phyloP scores from a whole-genome alignment of 1,140 invertebrate species.

The Asbolus verrucosus region DNA sequence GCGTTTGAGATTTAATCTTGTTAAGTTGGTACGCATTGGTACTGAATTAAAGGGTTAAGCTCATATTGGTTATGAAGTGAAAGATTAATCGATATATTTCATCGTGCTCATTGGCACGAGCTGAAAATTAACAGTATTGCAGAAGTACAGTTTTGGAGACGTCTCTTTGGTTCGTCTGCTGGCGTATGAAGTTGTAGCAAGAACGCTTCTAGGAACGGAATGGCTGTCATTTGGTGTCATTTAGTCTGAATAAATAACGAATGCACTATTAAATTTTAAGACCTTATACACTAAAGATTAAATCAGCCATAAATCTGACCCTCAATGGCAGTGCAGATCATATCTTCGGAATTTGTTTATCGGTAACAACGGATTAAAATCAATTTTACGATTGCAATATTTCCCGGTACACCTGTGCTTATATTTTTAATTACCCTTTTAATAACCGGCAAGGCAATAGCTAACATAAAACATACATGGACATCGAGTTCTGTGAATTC shows the following conservation, averaged over 20 bases:
- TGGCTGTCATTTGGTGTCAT: slow-evolving; percentile 17
- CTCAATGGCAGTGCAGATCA: slow-evolving; percentile 57
- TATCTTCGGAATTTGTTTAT: slow-evolving; percentile 60
- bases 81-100: slow-evolving; percentile 55
- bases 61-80: slow-evolving; percentile 53
- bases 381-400: slow-evolving; percentile 58
- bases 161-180: neutral
- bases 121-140: slow-evolving; percentile 34
- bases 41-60: slow-evolving; percentile 53
- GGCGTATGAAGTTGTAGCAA: slow-evolving; percentile 2
- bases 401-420: slow-evolving; percentile 58
- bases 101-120: slow-evolving; percentile 54
- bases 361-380: slow-evolving; percentile 56
- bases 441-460: slow-evolving; percentile 53
- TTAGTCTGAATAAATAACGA: slow-evolving; percentile 53
- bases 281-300: slow-evolving; percentile 59
- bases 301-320: slow-evolving; percentile 57
- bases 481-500: slow-evolving; percentile 25
- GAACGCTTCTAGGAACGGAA: slow-evolving; percentile 13
- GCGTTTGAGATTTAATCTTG: slow-evolving; percentile 55
- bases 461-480: slow-evolving; percentile 45
- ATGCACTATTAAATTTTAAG: slow-evolving; percentile 61
- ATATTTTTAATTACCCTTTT: slow-evolving; percentile 60
- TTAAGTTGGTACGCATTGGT: slow-evolving; percentile 55
- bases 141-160: neutral